Percentiles rank a stretch among this genome's conserved stretches.
These are phyloP conservation scores for Dorcus parallelipipedus DNA, from an alignment of 2,888 invertebrate species.

Conservation along the genomic window DNA sequence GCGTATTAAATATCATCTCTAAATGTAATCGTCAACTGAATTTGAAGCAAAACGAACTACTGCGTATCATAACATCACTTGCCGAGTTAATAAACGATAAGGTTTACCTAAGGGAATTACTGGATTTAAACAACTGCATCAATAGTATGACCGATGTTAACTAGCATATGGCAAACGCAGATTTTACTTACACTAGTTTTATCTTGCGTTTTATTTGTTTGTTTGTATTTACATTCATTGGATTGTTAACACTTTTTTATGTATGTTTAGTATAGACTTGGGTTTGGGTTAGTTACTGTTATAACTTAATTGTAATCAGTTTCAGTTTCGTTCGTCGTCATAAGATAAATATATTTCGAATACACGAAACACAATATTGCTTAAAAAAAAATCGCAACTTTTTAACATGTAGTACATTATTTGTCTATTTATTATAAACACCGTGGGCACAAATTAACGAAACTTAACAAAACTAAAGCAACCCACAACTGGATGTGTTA, in stretches of 20 bases:
- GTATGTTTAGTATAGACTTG: neutral
- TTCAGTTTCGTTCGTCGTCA: no score
- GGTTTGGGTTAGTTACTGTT: no score
- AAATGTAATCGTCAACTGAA: slow-evolving; percentile 73
- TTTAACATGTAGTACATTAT: no score
- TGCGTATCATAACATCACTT: slow-evolving; percentile 61
- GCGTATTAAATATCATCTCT: slow-evolving; percentile 58
- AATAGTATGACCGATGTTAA: slow-evolving; percentile 72
- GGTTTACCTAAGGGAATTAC: slow-evolving; percentile 70
- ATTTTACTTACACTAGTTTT: neutral
- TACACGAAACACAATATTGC: no score
- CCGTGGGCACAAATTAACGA: no score
- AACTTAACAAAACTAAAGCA: no score
- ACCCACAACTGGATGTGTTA: no score
- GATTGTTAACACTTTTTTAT: slow-evolving; percentile 1
- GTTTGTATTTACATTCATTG: slow-evolving; percentile 1
- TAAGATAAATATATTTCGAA: no score
- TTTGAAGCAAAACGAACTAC: slow-evolving; percentile 60
- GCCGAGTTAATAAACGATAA: slow-evolving; percentile 67
- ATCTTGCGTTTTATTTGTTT: neutral
- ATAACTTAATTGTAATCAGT: no score
- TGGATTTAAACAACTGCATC: slow-evolving; percentile 78
- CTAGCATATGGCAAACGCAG: slow-evolving; percentile 49
- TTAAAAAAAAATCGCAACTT: no score
- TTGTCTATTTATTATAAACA: no score